These are phyloP conservation scores for Acromyrmex charruanus DNA, from an alignment of 1,140 invertebrate genomes.

Conservation along the genomic window DNA sequence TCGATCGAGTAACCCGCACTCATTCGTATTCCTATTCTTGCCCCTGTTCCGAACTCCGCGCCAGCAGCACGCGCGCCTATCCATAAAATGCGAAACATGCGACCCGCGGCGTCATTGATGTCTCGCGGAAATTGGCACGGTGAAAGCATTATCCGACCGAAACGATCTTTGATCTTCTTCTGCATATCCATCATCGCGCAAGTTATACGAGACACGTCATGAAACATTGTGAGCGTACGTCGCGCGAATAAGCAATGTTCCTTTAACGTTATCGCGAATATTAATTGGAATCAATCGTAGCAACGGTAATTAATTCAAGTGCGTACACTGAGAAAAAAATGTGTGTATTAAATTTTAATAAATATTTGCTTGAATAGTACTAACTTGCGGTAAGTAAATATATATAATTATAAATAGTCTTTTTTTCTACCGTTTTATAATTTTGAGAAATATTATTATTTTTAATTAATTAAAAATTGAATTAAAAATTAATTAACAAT, in stretches of 20 bases:
- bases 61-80: slow-evolving; percentile 32
- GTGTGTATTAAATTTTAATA: too few relatives aligned
- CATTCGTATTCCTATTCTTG: slow-evolving; percentile 56
- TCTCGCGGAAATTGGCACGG: slow-evolving; percentile 53
- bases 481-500: slow-evolving; percentile 1
- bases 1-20: slow-evolving; percentile 63
- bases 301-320: neutral
- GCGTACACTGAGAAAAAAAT: too few relatives aligned
- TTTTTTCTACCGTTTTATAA: neutral
- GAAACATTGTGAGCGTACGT: slow-evolving; percentile 11
- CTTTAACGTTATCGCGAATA: neutral
- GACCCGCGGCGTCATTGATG: slow-evolving; percentile 51
- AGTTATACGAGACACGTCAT: slow-evolving; percentile 39
- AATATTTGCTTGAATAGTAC: too few relatives aligned
- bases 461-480: neutral
- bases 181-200: slow-evolving; percentile 17
- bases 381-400: too few relatives aligned
- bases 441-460: neutral
- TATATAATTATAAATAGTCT: too few relatives aligned
- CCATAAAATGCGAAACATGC: slow-evolving; percentile 49
- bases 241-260: slow-evolving; percentile 24
- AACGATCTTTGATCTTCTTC: slow-evolving; percentile 54
- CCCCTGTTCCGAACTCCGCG: slow-evolving; percentile 1
- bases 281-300: slow-evolving; percentile 13
- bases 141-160: slow-evolving; percentile 60